Conservation (phyloP, 2,113 vertebrate genomes). For the Hippocampus mohnikei region DNA sequence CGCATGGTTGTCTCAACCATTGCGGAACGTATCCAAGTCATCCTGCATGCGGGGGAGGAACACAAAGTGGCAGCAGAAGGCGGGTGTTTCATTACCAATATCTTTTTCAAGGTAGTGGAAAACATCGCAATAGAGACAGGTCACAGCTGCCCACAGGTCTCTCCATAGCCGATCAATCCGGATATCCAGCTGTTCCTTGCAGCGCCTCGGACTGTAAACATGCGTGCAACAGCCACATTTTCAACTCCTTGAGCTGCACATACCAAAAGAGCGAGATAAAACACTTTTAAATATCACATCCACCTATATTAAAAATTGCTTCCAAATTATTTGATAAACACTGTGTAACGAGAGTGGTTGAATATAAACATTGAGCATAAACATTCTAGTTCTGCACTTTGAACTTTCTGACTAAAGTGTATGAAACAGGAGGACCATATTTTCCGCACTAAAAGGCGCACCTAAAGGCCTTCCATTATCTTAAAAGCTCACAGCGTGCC, state of each 20-base stretch:
- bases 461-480: too few relatives aligned
- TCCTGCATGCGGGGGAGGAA: too few relatives aligned
- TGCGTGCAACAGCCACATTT: slow-evolving; percentile 12
- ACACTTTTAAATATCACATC: background rate
- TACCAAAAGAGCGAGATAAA: background rate
- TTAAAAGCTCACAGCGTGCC: too few relatives aligned
- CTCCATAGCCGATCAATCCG: slow-evolving; percentile 10
- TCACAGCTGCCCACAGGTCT: slow-evolving; percentile 8
- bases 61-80: too few relatives aligned
- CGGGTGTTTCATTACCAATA: too few relatives aligned
- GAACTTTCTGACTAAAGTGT: too few relatives aligned
- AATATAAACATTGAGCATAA: too few relatives aligned
- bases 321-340: background rate
- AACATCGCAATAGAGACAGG: background rate
- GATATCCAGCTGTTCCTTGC: slow-evolving; percentile 27
- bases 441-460: too few relatives aligned
- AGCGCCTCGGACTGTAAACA: slow-evolving; percentile 25
- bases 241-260: slow-evolving; percentile 20
- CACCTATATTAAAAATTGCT: background rate
- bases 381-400: too few relatives aligned
- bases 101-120: slow-evolving; percentile 5
- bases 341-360: background rate
- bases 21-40: too few relatives aligned
- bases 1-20: too few relatives aligned
- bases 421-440: too few relatives aligned